phyloP scores from a whole-genome alignment of 2,797 vertebrate species.

The Catostomus latipinnis region DNA sequence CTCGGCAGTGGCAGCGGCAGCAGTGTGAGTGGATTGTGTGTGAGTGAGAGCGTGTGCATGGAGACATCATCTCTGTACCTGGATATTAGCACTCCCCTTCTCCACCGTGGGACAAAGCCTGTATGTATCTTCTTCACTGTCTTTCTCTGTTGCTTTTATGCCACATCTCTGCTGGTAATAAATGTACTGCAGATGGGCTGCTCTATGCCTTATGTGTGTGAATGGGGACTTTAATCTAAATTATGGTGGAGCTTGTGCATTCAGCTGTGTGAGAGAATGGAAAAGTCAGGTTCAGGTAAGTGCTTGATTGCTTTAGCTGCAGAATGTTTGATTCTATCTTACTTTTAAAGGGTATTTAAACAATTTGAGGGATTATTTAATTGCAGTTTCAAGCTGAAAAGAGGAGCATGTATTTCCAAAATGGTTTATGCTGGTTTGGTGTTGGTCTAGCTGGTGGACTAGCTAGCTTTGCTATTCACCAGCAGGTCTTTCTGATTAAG shows the following conservation, averaged over 20 bases:
- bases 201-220: slow-evolving; percentile 21
- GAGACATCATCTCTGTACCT: slow-evolving; percentile 65
- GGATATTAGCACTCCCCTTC: slow-evolving; percentile 76
- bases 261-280: neutral
- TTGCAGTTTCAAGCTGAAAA: too few species aligned
- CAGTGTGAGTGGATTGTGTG: slow-evolving; percentile 48
- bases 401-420: too few species aligned
- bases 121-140: slow-evolving; percentile 72
- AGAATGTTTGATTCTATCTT: too few species aligned
- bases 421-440: too few species aligned
- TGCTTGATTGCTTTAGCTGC: too few species aligned
- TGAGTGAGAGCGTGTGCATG: neutral
- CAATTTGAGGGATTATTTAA: neutral
- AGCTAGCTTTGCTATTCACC: too few species aligned
- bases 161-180: neutral
- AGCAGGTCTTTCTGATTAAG: too few species aligned
- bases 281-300: slow-evolving; percentile 25
- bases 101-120: slow-evolving; percentile 75
- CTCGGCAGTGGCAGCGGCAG: slow-evolving; percentile 65
- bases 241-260: neutral
- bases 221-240: slow-evolving; percentile 6
- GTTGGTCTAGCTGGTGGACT: too few species aligned
- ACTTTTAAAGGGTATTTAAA: neutral
- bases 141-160: neutral
- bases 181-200: slow-evolving; percentile 1